Evolutionary conservation across 2,797 vertebrate species (phyloP), one percentile per base, ranked within the genome.

Genomic region (Garrulus glandarius): DNA sequence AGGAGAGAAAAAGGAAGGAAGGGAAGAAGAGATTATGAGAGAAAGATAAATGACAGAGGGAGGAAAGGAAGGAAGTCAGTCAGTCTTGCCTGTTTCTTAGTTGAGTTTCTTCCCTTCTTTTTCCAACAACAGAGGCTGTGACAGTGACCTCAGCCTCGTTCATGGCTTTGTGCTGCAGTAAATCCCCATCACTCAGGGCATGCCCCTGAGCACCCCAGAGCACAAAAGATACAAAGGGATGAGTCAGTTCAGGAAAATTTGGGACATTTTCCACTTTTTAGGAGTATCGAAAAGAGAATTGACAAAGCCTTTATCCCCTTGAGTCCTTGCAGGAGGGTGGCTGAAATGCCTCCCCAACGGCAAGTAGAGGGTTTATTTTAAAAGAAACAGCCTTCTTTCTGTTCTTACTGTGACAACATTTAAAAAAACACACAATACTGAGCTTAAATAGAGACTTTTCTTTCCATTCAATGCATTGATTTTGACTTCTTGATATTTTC

Each of bases 121-220:
- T 46, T 39, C 23, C 24, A n/a, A 1, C 2, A 0, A 55, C 71
- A 20, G 15, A 65, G 21, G 4, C 5, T 64, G 21, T 34, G 41
- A 5, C n/a, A 37, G 23, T 41, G 23, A 63, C 11, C 13, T 56
- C 43, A 76, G 8, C 60, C 43, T 44, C 7, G 21, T 32, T 52
- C 24, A n/a, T 9, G 27, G 26, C 11, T 61, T 13, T 0, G 0
- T 39, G 47, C 12, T 88, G 14, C 14, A 15, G 9, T 29, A 14
- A 23, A 24, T 41, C 6, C 20, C 8, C 11, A 5, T 41, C 39
- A 50, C 7, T 74, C 24, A 21, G 43, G 21, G 1, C 8, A 39
- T 21, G 9, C 0, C 27, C 30, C 21, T 4, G 30, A 69, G 10
- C 12, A 2, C 6, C 44, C n/a, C 43, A 8, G 30, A 78, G 8